Evolutionary conservation across 2,113 vertebrate species (phyloP).

Genomic region (Anser cygnoides): DNA sequence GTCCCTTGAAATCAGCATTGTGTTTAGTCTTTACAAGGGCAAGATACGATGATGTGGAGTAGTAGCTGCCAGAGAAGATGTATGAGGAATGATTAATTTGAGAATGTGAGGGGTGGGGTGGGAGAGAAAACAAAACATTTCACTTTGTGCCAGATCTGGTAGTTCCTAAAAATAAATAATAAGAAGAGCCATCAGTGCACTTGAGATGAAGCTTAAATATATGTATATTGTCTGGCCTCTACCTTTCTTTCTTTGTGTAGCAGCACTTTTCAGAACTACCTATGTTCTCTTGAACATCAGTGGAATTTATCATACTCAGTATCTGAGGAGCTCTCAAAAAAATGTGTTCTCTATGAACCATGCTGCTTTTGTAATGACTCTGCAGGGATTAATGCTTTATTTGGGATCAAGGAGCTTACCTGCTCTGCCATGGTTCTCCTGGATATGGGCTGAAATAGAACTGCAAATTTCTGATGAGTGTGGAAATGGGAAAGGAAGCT

Average conservation of each 20-base stretch:
- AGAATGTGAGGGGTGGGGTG: not conserved
- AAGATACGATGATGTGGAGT: not conserved
- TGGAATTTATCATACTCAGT: not conserved
- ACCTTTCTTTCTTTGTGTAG: not conserved
- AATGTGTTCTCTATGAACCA: not conserved
- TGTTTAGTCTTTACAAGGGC: not conserved
- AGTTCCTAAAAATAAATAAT: not conserved
- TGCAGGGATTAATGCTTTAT: not conserved
- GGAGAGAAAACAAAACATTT: not conserved
- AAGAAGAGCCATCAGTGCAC: accelerated
- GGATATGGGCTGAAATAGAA: not conserved
- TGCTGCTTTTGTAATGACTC: not conserved
- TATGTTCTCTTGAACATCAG: not conserved
- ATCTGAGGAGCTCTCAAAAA: not conserved
- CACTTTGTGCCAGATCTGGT: not conserved
- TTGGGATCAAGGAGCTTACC: not conserved
- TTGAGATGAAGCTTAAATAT: not conserved
- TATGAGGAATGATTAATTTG: not conserved
- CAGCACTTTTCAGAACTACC: not conserved
- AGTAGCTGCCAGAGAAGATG: not conserved
- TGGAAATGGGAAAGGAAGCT: not conserved
- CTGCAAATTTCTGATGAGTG: not conserved
- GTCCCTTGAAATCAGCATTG: not conserved
- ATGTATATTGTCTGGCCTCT: not conserved
- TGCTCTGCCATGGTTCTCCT: not conserved